A percentile compares a stretch with the other conserved stretches of the same genome.
phyloP scores from a whole-genome alignment of 2,888 invertebrate genomes.

The Colletes collaris region DNA sequence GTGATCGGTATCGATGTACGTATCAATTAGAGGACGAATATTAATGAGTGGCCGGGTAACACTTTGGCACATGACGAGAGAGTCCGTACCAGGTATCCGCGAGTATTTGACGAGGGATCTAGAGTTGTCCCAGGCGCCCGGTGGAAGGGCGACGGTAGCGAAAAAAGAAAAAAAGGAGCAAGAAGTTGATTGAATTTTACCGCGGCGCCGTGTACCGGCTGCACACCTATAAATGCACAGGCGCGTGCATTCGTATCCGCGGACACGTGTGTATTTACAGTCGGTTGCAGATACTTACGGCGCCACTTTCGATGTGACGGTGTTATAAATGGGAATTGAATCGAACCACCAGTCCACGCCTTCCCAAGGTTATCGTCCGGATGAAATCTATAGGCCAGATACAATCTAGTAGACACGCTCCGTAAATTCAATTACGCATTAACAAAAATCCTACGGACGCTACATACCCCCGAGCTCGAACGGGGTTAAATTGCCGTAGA shows the following conservation, averaged over 20 bases:
- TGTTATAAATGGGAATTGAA: conserved; percentile 78
- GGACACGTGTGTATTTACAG: conserved; percentile 64
- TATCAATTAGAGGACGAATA: conserved; percentile 70
- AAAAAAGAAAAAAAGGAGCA: conserved; percentile 59
- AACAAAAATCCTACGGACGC: conserved; percentile 72
- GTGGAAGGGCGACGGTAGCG: conserved; percentile 18
- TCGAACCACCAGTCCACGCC: conserved; percentile 75
- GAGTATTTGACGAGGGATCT: conserved; percentile 72
- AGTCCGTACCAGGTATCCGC: conserved; percentile 47
- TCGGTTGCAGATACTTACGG: conserved; percentile 69
- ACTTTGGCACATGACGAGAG: conserved; percentile 28
- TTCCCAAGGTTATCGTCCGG: conserved; percentile 74
- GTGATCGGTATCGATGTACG: conserved; percentile 63
- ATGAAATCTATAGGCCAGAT: conserved; percentile 74
- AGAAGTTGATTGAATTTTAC: conserved; percentile 74
- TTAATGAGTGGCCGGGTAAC: conserved; percentile 65
- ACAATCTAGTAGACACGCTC: conserved; percentile 77
- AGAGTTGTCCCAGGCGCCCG: conserved; percentile 53
- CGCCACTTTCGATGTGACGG: conserved; percentile 72
- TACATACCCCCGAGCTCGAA: conserved; percentile 23
- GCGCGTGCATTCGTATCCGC: conserved; percentile 39
- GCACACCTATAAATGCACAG: conserved; percentile 38
- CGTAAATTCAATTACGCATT: conserved; percentile 80
- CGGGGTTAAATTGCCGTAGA: conserved; percentile 55
- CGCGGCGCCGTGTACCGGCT: conserved; percentile 57